These are phyloP conservation scores for Ciconia nigra DNA, from an alignment of 2,797 vertebrate species.

Conservation along the genomic window DNA sequence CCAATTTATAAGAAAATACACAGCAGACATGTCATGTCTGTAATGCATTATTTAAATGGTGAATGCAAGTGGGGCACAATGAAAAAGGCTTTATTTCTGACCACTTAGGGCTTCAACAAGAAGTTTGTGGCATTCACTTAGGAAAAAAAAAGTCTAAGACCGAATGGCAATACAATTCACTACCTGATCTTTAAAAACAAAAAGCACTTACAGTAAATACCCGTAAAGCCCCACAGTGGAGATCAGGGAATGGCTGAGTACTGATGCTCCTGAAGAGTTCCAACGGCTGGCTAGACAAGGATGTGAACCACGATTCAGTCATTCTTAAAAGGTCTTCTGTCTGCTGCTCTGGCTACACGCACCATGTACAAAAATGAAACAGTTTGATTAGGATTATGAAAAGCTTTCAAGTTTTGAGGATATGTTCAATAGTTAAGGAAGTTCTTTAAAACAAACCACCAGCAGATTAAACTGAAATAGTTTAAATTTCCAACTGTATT, in stretches of 20 bases:
- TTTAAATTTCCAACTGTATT: not conserved
- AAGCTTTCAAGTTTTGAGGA: not conserved
- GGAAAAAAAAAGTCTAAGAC: not conserved
- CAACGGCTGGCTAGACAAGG: constrained; percentile 84
- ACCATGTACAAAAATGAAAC: not conserved
- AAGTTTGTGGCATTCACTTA: not conserved
- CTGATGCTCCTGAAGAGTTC: constrained; percentile 89
- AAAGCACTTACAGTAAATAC: constrained; percentile 86
- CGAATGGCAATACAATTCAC: not conserved
- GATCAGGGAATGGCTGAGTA: constrained; percentile 92
- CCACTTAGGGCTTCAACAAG: not conserved
- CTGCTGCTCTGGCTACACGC: constrained; percentile 85
- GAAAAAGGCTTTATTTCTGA: not conserved
- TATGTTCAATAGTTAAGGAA: not conserved
- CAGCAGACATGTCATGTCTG: not conserved
- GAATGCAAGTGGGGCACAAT: not conserved
- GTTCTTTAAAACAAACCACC: not conserved
- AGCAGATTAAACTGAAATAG: not conserved
- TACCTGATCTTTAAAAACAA: not conserved
- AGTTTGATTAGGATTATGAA: not conserved
- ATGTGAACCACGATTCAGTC: constrained; percentile 89
- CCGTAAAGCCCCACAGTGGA: constrained; percentile 86
- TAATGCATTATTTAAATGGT: not conserved
- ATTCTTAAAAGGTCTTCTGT: constrained; percentile 91
- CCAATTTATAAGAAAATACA: not conserved